Evolutionary conservation across 2,888 invertebrate species (phyloP), one percentile per base, ranked within the genome.

Genomic region (Tipula confusa): DNA sequence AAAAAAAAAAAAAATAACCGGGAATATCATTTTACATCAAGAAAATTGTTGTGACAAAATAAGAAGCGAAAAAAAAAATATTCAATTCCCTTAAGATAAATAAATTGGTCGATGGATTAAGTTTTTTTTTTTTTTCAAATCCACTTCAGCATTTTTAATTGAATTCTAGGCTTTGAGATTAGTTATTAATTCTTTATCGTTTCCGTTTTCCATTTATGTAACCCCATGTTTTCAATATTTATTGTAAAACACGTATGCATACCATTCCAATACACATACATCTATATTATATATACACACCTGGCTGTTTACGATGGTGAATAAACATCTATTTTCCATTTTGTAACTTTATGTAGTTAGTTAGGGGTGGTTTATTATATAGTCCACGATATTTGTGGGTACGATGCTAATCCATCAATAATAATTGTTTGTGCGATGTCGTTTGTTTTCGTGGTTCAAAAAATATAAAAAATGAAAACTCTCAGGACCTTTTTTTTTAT

Each of bases 131-230:
- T 80, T 29, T 28, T 7, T n/a, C 80, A 80, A 80, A 29, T 29
- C 31, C 31, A 80, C 80, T 80, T 29, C 15, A 80, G 80, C 31
- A 80, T 80, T 80, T 80, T 80, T 80, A 80, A 80, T 80, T 80
- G 80, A 80, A 80, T 80, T 80, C 80, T 80, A 80, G 80, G 80
- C 80, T 80, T 80, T 80, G 80, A 80, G 80, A 80, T 80, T 80
- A 80, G 80, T 80, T 80, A 80, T 80, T 80, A 80, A 80, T 80
- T 80, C 80, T 18, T 64, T 24, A 24, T 64, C 64, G 24, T 64
- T 64, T 64, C 64, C 64, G 64, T 64, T 64, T 24, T 18, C n/a
- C 15, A 43, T 43, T n/a, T 43, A 13, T 24, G 18, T 64, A 9
- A 3, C 24, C 64, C 24, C 64, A 11, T 24, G 24, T 24, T 24